Percentiles rank a stretch among this genome's conserved stretches.
These are phyloP conservation scores for Formica selysi DNA, from an alignment of 1,140 invertebrate genomes.

Conservation along the genomic window DNA sequence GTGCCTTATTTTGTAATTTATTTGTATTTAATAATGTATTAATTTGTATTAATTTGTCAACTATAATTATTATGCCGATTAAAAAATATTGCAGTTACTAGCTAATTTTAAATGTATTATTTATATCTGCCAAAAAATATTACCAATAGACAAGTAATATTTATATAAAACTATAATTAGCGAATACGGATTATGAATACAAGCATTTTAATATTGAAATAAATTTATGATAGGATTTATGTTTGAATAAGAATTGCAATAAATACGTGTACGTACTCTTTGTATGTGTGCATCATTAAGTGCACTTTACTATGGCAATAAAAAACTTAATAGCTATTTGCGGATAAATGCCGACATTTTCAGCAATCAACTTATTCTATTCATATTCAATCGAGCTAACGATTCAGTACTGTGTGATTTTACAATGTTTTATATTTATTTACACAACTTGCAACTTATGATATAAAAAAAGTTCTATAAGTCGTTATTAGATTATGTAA, in stretches of 20 bases:
- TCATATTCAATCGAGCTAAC: not conserved
- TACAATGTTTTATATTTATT: not conserved
- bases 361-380: not conserved
- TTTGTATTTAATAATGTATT: not conserved
- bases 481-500: not conserved
- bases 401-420: not conserved
- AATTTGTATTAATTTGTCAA: not conserved
- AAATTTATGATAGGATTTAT: not conserved
- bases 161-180: not conserved
- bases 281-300: no score
- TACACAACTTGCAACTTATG: not conserved
- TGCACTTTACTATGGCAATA: not conserved
- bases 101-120: not conserved
- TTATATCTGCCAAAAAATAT: not conserved
- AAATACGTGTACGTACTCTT: not conserved
- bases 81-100: not conserved
- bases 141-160: not conserved
- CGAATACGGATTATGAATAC: not conserved
- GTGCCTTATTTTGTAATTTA: not conserved
- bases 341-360: slow-evolving; percentile 8
- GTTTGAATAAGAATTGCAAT: not conserved
- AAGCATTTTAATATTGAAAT: not conserved
- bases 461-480: not conserved
- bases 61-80: not conserved
- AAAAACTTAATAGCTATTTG: not conserved